Percentiles rank a stretch among this genome's conserved stretches.
These are phyloP conservation scores for Prinia subflava DNA, from an alignment of 2,113 vertebrate species.

Conservation along the genomic window DNA sequence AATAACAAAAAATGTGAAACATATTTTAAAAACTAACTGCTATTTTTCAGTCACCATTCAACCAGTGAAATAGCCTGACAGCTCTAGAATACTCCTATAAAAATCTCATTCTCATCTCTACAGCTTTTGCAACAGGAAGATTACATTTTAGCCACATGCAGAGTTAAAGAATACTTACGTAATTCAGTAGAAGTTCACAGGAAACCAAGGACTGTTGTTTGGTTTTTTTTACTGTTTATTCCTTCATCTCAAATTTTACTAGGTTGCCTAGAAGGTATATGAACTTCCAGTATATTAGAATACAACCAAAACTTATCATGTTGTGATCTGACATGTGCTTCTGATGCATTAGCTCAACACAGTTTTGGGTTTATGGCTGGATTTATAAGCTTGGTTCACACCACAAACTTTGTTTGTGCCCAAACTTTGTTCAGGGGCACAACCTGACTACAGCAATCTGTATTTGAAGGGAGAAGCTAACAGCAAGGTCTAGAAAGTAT, in stretches of 20 bases:
- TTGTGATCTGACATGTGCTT: neutral
- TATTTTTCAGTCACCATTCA: neutral
- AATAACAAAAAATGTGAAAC: neutral
- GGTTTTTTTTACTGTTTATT: neutral
- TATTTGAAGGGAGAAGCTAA: neutral
- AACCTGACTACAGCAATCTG: neutral
- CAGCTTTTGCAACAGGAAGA: neutral
- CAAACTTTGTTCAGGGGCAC: neutral
- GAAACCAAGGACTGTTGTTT: neutral
- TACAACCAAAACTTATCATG: neutral
- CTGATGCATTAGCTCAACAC: neutral
- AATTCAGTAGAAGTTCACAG: neutral
- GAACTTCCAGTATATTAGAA: neutral
- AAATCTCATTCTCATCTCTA: neutral
- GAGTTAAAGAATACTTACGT: neutral
- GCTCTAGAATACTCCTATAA: neutral
- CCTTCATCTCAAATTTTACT: neutral
- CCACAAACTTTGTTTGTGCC: neutral
- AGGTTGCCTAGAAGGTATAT: neutral
- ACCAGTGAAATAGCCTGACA: neutral
- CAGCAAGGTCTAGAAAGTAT: neutral
- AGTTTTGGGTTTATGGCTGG: neutral
- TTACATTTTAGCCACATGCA: neutral
- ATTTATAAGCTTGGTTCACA: neutral
- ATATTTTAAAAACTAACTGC: neutral